Conservation (phyloP, 2,797 vertebrate genomes). For the Semotilus atromaculatus region DNA sequence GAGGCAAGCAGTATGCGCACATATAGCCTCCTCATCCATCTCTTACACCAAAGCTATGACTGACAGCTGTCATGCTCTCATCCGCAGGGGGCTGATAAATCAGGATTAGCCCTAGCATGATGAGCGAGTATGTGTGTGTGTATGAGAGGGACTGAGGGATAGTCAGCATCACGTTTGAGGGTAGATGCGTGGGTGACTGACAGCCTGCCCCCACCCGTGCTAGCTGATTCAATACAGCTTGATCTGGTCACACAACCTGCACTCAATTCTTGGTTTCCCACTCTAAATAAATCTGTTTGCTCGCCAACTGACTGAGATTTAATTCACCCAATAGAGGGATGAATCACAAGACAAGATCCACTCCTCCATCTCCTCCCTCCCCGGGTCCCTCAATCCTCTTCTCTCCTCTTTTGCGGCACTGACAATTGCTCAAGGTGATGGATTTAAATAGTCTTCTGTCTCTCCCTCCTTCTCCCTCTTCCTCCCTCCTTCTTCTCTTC, state of each 20-base stretch:
- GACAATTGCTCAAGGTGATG: slow-evolving; percentile 56
- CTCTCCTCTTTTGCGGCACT: slow-evolving; percentile 47
- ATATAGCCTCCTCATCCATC: slow-evolving; percentile 12
- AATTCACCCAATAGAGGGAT: slow-evolving; percentile 71
- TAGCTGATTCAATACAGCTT: slow-evolving; percentile 26
- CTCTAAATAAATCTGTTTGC: slow-evolving; percentile 78
- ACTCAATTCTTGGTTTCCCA: slow-evolving; percentile 62
- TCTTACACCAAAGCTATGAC: slow-evolving; percentile 20
- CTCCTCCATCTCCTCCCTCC: slow-evolving; percentile 65
- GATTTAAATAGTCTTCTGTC: slow-evolving; percentile 50
- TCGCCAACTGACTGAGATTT: slow-evolving; percentile 67
- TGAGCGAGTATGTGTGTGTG: slow-evolving; percentile 7
- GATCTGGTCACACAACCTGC: slow-evolving; percentile 38
- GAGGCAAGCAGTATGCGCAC: not conserved
- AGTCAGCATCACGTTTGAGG: slow-evolving; percentile 28
- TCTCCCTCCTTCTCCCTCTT: not conserved
- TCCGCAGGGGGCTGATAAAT: slow-evolving; percentile 15
- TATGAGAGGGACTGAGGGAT: slow-evolving; percentile 18
- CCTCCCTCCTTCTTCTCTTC: slow-evolving; percentile 23
- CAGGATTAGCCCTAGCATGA: slow-evolving; percentile 15
- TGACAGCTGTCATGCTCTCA: slow-evolving; percentile 33
- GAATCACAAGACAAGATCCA: slow-evolving; percentile 67
- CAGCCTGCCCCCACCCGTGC: slow-evolving; percentile 1
- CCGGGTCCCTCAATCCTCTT: slow-evolving; percentile 32
- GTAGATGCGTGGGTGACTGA: slow-evolving; percentile 28